These are phyloP conservation scores for Gopherus evgoodei DNA, from an alignment of 2,113 vertebrate genomes.

Conservation along the genomic window DNA sequence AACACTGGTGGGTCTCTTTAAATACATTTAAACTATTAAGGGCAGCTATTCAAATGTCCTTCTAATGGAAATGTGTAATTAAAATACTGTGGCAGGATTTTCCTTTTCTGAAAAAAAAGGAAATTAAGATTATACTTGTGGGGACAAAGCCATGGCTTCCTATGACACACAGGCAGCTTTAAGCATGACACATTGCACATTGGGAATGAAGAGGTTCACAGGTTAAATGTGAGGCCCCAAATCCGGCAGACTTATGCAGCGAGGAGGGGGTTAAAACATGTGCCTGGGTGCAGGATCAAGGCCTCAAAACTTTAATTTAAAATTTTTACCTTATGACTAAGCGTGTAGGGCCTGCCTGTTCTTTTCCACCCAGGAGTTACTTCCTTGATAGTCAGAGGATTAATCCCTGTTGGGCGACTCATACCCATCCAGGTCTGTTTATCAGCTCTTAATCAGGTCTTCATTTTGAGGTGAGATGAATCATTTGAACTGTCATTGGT, in stretches of 20 bases:
- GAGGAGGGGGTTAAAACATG: background rate
- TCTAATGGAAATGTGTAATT: background rate
- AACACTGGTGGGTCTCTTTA: background rate
- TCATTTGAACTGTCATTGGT: background rate
- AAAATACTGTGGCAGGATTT: background rate
- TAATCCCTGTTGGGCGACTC: background rate
- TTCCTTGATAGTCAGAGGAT: background rate
- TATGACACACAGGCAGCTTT: background rate
- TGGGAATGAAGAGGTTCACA: background rate
- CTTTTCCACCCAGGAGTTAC: too few species aligned
- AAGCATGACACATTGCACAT: background rate
- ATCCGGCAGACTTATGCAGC: background rate
- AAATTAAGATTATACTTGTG: too few species aligned
- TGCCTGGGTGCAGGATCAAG: background rate
- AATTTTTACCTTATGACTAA: background rate
- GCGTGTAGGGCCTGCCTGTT: too few species aligned
- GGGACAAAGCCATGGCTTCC: too few species aligned
- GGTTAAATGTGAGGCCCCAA: background rate
- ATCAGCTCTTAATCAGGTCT: background rate
- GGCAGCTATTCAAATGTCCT: background rate
- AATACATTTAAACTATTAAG: background rate
- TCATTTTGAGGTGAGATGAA: background rate
- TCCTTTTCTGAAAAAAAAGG: background rate
- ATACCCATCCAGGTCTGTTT: background rate
- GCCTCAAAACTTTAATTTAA: background rate